phyloP scores from a whole-genome alignment of 2,797 vertebrate genomes.

The Trachops cirrhosus region DNA sequence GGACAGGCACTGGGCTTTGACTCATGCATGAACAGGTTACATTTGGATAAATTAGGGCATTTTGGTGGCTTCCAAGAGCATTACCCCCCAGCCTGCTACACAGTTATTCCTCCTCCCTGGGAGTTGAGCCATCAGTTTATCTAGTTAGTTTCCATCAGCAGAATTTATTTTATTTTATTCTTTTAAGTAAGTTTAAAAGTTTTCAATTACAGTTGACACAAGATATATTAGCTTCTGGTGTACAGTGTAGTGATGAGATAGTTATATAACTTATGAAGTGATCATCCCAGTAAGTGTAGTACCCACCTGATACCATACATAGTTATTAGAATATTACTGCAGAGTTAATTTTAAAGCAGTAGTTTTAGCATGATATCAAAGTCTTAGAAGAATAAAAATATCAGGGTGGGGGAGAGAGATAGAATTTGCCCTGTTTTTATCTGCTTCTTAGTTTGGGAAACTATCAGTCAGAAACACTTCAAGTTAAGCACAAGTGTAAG shows the following conservation, averaged over 20 bases:
- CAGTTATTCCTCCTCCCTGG: neutral
- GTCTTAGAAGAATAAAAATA: conserved; percentile 23
- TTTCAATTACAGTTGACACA: neutral
- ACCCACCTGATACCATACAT: neutral
- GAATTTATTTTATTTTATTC: neutral
- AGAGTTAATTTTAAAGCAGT: neutral
- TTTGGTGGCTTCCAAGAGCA: neutral
- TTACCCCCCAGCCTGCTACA: neutral
- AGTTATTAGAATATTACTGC: neutral
- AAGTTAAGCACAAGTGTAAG: neutral
- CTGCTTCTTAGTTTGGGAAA: neutral
- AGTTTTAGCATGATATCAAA: conserved; percentile 24
- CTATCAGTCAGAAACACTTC: neutral
- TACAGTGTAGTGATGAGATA: neutral
- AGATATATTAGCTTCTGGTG: neutral
- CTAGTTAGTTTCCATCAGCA: neutral
- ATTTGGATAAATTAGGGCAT: conserved; percentile 16
- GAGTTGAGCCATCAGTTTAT: conserved; percentile 13
- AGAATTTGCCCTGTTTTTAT: conserved; percentile 31
- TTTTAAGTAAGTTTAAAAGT: neutral
- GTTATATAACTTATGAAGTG: neutral
- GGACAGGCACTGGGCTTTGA: neutral
- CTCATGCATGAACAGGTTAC: neutral
- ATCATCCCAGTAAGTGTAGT: neutral
- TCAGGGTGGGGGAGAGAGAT: neutral